These are phyloP conservation scores for Lampris megalopsis DNA, from an alignment of 2,113 vertebrate species.

Conservation along the genomic window DNA sequence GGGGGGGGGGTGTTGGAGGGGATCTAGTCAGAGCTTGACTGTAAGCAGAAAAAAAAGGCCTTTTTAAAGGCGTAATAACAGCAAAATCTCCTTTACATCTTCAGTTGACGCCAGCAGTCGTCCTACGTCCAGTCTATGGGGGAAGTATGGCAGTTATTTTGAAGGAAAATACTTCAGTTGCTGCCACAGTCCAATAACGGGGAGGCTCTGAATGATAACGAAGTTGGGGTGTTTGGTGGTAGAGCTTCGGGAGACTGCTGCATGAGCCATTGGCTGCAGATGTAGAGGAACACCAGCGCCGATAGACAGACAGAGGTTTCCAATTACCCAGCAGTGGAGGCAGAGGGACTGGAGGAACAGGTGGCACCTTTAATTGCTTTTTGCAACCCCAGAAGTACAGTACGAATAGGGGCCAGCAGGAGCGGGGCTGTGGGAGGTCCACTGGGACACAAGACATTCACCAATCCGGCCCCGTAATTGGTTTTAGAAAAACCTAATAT, in stretches of 20 bases:
- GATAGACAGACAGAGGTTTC: conserved; percentile 76
- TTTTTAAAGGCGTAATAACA: no score
- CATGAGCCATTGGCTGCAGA: conserved; percentile 70
- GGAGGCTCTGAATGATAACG: conserved; percentile 1
- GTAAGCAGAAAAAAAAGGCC: no score
- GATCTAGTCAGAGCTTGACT: no score
- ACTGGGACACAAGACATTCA: conserved; percentile 48
- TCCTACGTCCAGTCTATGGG: no score
- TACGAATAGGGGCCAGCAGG: conserved; percentile 42
- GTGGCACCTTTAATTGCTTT: conserved; percentile 83
- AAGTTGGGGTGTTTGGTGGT: conserved; percentile 19
- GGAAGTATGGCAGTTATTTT: no score
- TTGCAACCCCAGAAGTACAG: conserved; percentile 69
- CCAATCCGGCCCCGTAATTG: conserved; percentile 62
- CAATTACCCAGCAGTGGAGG: conserved; percentile 73
- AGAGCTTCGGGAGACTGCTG: conserved; percentile 59
- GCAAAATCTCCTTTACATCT: no score
- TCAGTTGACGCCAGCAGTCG: no score
- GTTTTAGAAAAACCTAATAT: conserved; percentile 54
- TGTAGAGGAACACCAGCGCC: conserved; percentile 59
- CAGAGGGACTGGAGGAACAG: conserved; percentile 71
- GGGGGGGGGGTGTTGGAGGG: no score
- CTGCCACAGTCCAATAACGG: no score
- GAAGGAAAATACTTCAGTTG: no score
- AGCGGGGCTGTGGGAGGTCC: conserved; percentile 56